phyloP scores from a whole-genome alignment of 2,888 invertebrate genomes.

The Xestia c-nigrum region DNA sequence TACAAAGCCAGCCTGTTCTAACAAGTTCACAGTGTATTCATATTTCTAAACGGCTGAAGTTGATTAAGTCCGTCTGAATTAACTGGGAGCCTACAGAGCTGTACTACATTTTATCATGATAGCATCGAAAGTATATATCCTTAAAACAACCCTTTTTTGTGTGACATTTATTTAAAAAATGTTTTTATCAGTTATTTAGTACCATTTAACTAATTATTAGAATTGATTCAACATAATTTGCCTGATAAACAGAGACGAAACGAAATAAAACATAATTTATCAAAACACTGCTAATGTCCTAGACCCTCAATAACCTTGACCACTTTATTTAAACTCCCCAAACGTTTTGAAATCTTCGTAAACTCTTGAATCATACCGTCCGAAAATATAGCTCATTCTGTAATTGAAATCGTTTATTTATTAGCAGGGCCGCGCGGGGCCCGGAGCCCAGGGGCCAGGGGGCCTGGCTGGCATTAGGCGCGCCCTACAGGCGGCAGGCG shows the following conservation, averaged over 20 bases:
- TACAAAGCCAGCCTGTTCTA: constrained; percentile 23
- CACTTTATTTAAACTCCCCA: neutral
- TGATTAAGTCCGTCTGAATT: neutral
- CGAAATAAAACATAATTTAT: neutral
- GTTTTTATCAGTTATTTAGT: no score
- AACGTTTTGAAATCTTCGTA: constrained; percentile 15
- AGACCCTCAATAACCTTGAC: neutral
- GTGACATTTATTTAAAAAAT: neutral
- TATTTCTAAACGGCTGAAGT: constrained; percentile 22
- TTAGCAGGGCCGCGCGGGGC: constrained; percentile 14
- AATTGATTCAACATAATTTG: neutral
- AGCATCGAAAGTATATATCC: neutral
- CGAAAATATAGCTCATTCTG: constrained; percentile 33
- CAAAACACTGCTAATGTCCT: neutral
- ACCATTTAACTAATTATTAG: neutral
- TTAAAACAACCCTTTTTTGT: no score
- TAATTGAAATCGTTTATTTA: constrained; percentile 63
- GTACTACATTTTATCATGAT: constrained; percentile 1
- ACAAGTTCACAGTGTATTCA: constrained; percentile 1
- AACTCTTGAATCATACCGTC: constrained; percentile 32
- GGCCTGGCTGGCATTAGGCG: constrained; percentile 27
- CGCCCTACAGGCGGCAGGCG: constrained; percentile 31
- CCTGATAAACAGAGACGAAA: neutral
- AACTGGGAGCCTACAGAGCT: neutral
- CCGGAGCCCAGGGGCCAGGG: neutral